phyloP scores from a whole-genome alignment of 2,888 invertebrate genomes.

The Thecocarcelia acutangulata region DNA sequence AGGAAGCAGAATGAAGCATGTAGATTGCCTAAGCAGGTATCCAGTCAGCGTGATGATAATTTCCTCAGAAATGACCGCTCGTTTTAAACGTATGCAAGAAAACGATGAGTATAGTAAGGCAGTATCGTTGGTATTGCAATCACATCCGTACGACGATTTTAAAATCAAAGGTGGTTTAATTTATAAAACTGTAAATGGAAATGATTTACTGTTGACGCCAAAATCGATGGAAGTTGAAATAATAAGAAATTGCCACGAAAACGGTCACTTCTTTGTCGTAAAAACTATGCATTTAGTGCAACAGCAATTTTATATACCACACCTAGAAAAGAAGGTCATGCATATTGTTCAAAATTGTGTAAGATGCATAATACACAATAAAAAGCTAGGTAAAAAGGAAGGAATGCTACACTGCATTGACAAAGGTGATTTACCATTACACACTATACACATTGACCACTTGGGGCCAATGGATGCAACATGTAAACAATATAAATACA shows the following conservation, averaged over 20 bases:
- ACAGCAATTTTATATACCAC: conserved; percentile 58
- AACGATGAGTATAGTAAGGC: conserved; percentile 43
- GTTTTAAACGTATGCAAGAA: conserved; percentile 49
- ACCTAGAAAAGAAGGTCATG: conserved; percentile 39
- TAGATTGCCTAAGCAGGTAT: conserved; percentile 54
- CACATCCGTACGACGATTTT: conserved; percentile 36
- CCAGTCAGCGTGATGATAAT: conserved; percentile 40
- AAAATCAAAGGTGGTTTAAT: conserved; percentile 49
- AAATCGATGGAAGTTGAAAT: conserved; percentile 52
- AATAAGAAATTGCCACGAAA: conserved; percentile 57
- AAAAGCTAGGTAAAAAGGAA: too few relatives aligned
- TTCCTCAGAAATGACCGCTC: conserved; percentile 42
- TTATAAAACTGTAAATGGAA: conserved; percentile 54
- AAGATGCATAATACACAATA: conserved; percentile 12
- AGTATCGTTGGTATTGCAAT: conserved; percentile 20
- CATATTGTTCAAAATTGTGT: conserved; percentile 5
- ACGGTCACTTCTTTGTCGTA: conserved; percentile 49
- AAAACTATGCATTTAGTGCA: conserved; percentile 46
- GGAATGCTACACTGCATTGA: conserved; percentile 13
- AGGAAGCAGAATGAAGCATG: conserved; percentile 54
- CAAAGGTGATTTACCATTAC: conserved; percentile 26
- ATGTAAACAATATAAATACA: conserved; percentile 42
- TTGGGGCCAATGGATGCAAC: conserved; percentile 26
- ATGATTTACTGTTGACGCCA: conserved; percentile 63
- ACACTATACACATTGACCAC: conserved; percentile 47